phyloP scores from a whole-genome alignment of 2,113 vertebrate genomes.

The Peucedramus taeniatus region DNA sequence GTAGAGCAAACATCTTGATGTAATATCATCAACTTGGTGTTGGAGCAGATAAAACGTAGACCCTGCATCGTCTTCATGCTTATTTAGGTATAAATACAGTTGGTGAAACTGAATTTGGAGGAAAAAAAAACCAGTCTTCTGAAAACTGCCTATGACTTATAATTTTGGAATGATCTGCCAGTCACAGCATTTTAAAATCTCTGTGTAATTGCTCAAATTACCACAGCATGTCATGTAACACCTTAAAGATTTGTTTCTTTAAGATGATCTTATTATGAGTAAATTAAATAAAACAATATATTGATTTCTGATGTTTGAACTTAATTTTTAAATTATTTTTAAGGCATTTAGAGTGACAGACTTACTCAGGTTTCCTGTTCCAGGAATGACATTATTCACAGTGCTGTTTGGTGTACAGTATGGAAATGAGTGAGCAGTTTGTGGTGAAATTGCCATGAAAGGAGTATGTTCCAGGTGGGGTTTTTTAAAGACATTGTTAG shows the following conservation, averaged over 20 bases:
- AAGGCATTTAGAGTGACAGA: background rate
- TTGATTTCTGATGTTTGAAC: constrained; percentile 28
- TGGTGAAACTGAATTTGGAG: background rate
- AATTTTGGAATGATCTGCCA: background rate
- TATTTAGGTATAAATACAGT: background rate
- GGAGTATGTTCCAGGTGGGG: background rate
- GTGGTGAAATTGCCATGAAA: background rate
- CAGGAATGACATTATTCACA: background rate
- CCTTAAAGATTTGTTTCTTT: background rate
- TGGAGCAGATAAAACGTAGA: background rate
- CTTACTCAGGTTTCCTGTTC: background rate
- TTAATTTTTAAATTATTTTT: constrained; percentile 1
- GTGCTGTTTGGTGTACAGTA: background rate
- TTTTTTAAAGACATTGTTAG: background rate
- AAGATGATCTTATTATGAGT: background rate
- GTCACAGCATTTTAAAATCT: background rate
- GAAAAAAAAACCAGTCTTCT: background rate
- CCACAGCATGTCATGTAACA: background rate
- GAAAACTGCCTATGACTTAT: background rate
- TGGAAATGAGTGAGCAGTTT: background rate
- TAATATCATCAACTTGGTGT: background rate
- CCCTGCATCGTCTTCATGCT: background rate
- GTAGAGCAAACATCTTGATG: background rate
- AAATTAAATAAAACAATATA: constrained; percentile 11
- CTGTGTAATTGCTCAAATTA: background rate